These are phyloP conservation scores for Desmodus rotundus DNA, from an alignment of 2,113 vertebrate genomes.

Conservation along the genomic window DNA sequence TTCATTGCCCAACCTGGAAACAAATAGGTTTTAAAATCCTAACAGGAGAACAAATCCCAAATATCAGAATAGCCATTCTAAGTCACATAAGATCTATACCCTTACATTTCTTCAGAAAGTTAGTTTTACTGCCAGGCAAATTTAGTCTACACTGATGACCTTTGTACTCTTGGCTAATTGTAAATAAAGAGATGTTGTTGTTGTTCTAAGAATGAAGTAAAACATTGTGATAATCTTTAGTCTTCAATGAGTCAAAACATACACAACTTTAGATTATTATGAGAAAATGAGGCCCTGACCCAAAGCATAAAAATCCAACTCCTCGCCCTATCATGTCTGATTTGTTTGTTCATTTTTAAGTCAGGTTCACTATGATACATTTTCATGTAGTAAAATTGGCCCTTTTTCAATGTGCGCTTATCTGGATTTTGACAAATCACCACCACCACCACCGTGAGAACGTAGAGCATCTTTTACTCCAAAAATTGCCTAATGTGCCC, in stretches of 20 bases:
- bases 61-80: neutral
- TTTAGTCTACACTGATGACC: neutral
- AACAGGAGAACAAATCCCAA: neutral
- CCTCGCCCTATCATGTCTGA: neutral
- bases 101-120: neutral
- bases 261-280: neutral
- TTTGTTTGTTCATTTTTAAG: neutral
- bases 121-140: neutral
- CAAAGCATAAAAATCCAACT: neutral
- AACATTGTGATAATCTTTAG: neutral
- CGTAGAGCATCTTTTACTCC: neutral
- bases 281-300: neutral
- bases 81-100: neutral
- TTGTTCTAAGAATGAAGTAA: constrained; percentile 13
- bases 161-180: neutral
- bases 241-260: constrained; percentile 13
- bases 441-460: neutral
- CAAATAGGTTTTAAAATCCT: constrained; percentile 2
- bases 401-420: neutral
- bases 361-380: neutral
- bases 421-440: neutral
- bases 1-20: neutral
- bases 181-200: constrained; percentile 1
- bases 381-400: neutral
- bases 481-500: neutral